phyloP scores from a whole-genome alignment of 2,888 invertebrate genomes.

The Leucophenga maculata region DNA sequence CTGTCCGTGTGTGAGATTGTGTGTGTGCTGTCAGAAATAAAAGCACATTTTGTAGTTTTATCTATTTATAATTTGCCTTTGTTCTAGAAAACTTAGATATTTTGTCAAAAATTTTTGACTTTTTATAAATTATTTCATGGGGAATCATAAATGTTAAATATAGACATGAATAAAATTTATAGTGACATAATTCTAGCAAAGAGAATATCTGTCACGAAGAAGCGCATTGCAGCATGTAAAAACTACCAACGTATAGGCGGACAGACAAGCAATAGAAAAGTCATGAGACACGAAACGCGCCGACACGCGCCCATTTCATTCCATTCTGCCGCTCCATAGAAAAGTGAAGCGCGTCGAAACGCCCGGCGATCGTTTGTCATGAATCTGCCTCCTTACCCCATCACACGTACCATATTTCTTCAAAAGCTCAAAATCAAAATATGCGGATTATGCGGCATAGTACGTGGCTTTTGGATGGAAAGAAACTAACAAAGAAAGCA shows the following conservation, averaged over 20 bases:
- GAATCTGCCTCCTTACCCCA: not conserved
- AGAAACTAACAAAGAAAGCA: constrained; percentile 26
- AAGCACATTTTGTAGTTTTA: constrained; percentile 22
- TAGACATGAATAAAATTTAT: constrained; percentile 55
- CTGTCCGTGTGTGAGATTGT: not conserved
- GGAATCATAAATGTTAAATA: constrained; percentile 56
- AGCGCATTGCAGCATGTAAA: constrained; percentile 26
- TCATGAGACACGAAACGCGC: no score
- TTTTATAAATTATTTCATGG: constrained; percentile 50
- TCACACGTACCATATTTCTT: not conserved
- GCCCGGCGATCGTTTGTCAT: not conserved
- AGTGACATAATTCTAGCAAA: constrained; percentile 49
- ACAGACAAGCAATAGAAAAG: not conserved
- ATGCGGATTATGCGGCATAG: constrained; percentile 28
- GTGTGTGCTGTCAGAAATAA: not conserved
- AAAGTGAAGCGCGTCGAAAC: not conserved
- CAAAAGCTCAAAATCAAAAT: constrained; percentile 35
- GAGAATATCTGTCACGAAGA: constrained; percentile 9
- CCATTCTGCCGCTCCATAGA: not conserved
- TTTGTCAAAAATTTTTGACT: constrained; percentile 47
- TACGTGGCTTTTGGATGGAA: constrained; percentile 5
- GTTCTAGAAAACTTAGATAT: constrained; percentile 38
- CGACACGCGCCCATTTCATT: no score
- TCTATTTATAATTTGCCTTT: constrained; percentile 33
- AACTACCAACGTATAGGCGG: not conserved